phyloP scores from a whole-genome alignment of 2,888 invertebrate species.

The Eristalis intricaria region DNA sequence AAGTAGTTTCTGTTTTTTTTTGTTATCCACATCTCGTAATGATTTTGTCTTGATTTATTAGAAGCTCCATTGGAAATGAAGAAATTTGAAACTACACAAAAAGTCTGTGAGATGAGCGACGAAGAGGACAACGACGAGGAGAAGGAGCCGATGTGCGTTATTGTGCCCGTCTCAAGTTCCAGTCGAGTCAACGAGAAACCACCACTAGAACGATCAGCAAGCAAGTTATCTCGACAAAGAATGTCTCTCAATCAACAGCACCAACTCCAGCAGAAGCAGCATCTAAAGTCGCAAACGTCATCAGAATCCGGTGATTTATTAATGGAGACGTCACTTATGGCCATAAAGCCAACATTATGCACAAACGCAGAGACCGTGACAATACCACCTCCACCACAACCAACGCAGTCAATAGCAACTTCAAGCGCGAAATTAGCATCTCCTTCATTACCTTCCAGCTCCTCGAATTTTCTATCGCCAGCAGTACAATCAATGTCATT shows the following conservation, averaged over 20 bases:
- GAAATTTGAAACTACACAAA: slow-evolving; percentile 78
- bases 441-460: slow-evolving; percentile 46
- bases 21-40: no score
- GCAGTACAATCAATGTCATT: slow-evolving; percentile 70
- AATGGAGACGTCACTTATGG: slow-evolving; percentile 80
- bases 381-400: slow-evolving; percentile 37
- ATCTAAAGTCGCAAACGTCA: slow-evolving; percentile 63
- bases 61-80: slow-evolving; percentile 80
- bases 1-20: slow-evolving; percentile 30
- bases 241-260: slow-evolving; percentile 78
- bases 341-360: slow-evolving; percentile 73
- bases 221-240: slow-evolving; percentile 79
- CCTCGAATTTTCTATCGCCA: slow-evolving; percentile 54
- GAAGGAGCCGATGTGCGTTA: slow-evolving; percentile 45
- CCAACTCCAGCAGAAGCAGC: slow-evolving; percentile 72
- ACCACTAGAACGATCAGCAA: slow-evolving; percentile 73
- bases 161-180: slow-evolving; percentile 59
- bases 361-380: slow-evolving; percentile 66
- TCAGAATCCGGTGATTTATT: slow-evolving; percentile 75
- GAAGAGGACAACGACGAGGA: slow-evolving; percentile 75
- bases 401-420: slow-evolving; percentile 29
- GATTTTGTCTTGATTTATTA: neutral
- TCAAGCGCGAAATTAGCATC: slow-evolving; percentile 18
- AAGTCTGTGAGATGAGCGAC: slow-evolving; percentile 78
- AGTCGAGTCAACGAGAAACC: slow-evolving; percentile 64